Evolutionary conservation across 2,113 vertebrate genomes (phyloP), one percentile per base, ranked within the genome.

Genomic region (Mastomys natalensis): DNA sequence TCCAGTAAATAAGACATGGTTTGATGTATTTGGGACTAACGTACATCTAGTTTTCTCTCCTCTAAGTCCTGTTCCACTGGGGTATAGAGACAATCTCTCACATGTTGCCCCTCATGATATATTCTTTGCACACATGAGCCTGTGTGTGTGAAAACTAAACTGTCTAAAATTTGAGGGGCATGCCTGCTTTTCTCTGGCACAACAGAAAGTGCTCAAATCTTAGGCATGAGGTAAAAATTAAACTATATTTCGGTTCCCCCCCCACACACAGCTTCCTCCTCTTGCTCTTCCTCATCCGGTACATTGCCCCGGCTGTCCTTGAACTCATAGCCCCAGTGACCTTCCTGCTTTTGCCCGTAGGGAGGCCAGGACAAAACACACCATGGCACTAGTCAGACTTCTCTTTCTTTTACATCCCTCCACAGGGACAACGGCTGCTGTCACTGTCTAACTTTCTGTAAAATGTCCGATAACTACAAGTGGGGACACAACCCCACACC

Each of bases 141-240:
- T 92, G 73, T 51, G 5, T 85, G 19, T 85, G 19, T 37, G 26
- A 78, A 93, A 64, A 72, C 15, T 68, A 51, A 82, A n/a, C 64
- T 87, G 76, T 93, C 74, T 84, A 87, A 91, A 66, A 16, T 73
- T 48, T 51, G 17, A 72, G 68, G 26, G 77, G n/a, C 7, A 80
- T 85, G 11, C 4, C 62, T 90, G 16, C 2, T 84, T 90, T 92
- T 89, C 48, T 92, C 78, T 48, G 7, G 34, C 8, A 37, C 73
- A 64, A n/a, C 6, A 31, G 51, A 93, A 74, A 31, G 8, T 87
- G 11, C 22, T 93, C 87, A 85, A 80, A 72, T 93, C 89, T 95
- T 73, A 90, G 62, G 48, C 31, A 72, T 58, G 48, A 74, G 19
- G 3, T 85, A 81, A 92, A 90, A 88, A 66, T 86, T 72, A 66